These are phyloP conservation scores for Ispidina lecontei DNA, from an alignment of 2,797 vertebrate genomes.

Conservation along the genomic window DNA sequence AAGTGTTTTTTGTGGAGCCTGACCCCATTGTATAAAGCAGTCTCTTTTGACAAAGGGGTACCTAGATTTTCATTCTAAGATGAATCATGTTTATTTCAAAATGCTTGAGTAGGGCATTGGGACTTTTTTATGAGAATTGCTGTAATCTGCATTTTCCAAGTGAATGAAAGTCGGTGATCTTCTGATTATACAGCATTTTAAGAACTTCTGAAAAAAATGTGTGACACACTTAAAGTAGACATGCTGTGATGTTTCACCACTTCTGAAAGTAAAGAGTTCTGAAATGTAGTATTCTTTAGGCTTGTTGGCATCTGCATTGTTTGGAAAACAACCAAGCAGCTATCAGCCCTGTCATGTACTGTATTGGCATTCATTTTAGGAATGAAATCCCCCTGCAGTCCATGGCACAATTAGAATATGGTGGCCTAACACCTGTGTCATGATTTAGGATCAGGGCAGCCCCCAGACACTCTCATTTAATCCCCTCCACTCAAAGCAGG, in stretches of 20 bases:
- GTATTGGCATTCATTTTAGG: not conserved
- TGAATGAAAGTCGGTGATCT: not conserved
- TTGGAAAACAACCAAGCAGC: not conserved
- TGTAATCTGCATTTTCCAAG: not conserved
- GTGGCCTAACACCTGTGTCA: not conserved
- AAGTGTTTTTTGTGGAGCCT: not conserved
- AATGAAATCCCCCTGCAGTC: not conserved
- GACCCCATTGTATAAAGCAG: not conserved
- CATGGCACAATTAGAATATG: not conserved
- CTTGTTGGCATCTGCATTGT: not conserved
- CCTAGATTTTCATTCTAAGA: not conserved
- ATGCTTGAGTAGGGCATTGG: not conserved
- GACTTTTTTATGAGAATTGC: not conserved
- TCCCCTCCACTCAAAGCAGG: no score
- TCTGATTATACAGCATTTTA: not conserved
- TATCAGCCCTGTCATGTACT: accelerated
- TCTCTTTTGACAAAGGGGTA: not conserved
- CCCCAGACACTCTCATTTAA: no score
- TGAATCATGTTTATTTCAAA: not conserved
- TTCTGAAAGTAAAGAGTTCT: not conserved
- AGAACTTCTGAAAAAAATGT: not conserved
- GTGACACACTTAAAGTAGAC: not conserved
- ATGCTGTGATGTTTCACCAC: not conserved
- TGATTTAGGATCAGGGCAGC: no score
- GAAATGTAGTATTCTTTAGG: not conserved